Conservation (phyloP, 2,797 vertebrate species). For the Molossus molossus region DNA sequence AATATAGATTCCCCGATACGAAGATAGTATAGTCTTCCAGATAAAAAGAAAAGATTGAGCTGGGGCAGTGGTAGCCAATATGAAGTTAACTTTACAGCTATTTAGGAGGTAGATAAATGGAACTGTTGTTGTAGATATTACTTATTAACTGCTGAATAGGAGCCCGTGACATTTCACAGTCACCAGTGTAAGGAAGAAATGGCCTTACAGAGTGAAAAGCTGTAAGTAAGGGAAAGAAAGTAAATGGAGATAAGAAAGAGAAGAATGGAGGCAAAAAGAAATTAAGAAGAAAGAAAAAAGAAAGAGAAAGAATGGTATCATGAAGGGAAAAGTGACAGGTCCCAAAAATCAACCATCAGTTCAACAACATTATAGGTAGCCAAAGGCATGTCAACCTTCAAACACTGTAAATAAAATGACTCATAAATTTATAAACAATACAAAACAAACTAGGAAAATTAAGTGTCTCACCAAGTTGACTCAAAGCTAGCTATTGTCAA, state of each 20-base stretch:
- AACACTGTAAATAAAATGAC: not conserved
- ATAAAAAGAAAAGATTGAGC: slow-evolving; percentile 20
- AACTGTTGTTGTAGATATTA: not conserved
- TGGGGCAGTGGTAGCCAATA: not conserved
- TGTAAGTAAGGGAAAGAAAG: too few relatives aligned
- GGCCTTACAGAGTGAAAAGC: not conserved
- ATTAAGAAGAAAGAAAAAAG: not conserved
- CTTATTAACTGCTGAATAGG: not conserved
- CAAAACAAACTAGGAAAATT: not conserved
- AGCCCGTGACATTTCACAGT: not conserved
- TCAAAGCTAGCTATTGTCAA: not conserved
- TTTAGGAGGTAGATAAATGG: not conserved
- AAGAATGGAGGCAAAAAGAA: not conserved
- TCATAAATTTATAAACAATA: not conserved
- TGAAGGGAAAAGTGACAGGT: not conserved
- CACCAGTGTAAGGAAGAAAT: slow-evolving; percentile 9
- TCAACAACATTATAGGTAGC: not conserved
- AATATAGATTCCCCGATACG: not conserved
- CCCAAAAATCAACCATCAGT: not conserved
- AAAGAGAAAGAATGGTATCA: not conserved
- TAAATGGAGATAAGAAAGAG: not conserved
- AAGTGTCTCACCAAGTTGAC: not conserved
- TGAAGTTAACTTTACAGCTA: slow-evolving; percentile 19
- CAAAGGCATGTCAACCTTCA: not conserved
- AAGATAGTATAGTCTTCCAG: not conserved